Evolutionary conservation across 2,113 vertebrate genomes (phyloP), one percentile per base, ranked within the genome.

Genomic region (Sterna hirundo): DNA sequence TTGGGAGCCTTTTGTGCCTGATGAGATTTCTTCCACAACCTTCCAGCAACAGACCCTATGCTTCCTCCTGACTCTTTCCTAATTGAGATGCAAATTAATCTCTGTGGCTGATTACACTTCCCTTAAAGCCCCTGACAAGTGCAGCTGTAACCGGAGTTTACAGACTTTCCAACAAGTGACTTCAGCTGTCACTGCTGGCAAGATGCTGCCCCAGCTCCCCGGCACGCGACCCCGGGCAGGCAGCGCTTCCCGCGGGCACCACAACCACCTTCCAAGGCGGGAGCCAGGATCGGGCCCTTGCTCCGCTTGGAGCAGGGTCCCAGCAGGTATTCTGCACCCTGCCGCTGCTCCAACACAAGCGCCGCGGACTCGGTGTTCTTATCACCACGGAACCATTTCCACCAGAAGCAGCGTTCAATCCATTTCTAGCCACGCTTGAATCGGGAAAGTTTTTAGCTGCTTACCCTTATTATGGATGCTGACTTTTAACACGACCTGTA

Each of bases 1-100:
- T 97, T 86, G 79, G 97, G 97, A 98, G 98, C 98, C 97, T 98
- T 98, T 99, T 99, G 97, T 98, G 98, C 98, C 97, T 91, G 97
- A 98, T 96, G 98, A 98, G 98, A 98, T 99, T 99, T 99, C 98
- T 98, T 98, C 98, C 97, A 93, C 95, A 97, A 96, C 97, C 97
- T 98, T 97, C 98, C 95, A 96, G 97, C 97, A 98, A 97, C 98
- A 98, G 98, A 98, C 97, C 97, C 96, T 94, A 93, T 42, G 97
- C 98, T 98, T 98, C 98, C 97, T 98, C 98, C 98, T 96, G 92
- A 98, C 98, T 98, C 98, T 90, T 96, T 97, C 97, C 97, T 98
- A 98, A 99, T 99, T 99, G 99, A 99, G 98, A 99, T 99, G 99
- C 99, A 99, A 99, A 99, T 99, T 98, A 98, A 98, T 99, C 98